Conservation (phyloP, 2,113 vertebrate genomes). For the Cochlearius cochlearius region DNA sequence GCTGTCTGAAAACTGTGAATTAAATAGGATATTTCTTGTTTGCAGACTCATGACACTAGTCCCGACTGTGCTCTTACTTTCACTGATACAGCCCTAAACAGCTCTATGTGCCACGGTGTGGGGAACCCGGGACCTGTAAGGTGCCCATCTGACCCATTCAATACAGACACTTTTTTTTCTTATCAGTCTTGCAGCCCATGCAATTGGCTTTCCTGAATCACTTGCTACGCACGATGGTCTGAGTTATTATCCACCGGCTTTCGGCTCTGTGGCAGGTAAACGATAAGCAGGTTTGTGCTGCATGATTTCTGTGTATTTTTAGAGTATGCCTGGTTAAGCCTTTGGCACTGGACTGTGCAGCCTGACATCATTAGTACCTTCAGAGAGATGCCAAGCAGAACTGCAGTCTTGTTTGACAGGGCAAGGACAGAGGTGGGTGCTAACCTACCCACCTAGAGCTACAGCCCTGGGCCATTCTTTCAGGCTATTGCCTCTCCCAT, state of each 20-base stretch:
- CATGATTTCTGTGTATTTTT: not conserved
- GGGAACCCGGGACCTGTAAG: not conserved
- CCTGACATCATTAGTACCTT: not conserved
- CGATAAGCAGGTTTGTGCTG: not conserved
- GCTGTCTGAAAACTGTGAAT: not conserved
- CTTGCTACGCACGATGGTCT: not conserved
- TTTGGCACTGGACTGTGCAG: not conserved
- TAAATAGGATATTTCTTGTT: not conserved
- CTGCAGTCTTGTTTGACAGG: not conserved
- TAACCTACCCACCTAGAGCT: not conserved
- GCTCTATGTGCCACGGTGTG: not conserved
- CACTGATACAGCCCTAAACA: not conserved
- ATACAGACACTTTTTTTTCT: not conserved
- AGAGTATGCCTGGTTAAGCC: not conserved
- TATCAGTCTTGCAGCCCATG: not conserved
- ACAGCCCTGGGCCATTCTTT: not conserved
- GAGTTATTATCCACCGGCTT: not conserved
- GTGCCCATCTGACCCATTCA: fast-evolving
- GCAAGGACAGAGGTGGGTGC: not conserved
- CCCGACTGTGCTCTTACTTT: not conserved
- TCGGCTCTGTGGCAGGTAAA: not conserved
- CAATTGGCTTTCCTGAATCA: not conserved
- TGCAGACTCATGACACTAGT: not conserved
- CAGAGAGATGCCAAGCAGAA: not conserved
- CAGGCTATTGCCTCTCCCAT: not conserved